phyloP scores from a whole-genome alignment of 2,888 invertebrate genomes.

The Lamellibrachia columna region DNA sequence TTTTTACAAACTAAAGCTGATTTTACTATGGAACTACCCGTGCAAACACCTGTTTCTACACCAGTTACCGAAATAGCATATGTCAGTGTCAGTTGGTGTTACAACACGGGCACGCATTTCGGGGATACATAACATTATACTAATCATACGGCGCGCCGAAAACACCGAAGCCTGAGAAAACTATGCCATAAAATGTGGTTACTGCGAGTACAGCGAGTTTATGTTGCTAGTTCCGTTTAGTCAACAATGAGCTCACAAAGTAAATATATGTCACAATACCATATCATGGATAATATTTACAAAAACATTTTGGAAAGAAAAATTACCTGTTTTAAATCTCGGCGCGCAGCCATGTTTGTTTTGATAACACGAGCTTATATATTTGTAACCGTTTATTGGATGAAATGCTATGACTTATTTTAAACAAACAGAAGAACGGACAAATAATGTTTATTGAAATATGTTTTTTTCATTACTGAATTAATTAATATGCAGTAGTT shows the following conservation, averaged over 20 bases:
- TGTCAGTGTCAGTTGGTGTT: neutral
- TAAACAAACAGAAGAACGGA: neutral
- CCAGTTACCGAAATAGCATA: neutral
- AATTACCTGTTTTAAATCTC: neutral
- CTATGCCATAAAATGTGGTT: neutral
- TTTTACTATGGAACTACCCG: neutral
- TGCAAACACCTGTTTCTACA: neutral
- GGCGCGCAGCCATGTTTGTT: slow-evolving; percentile 6
- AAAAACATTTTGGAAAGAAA: neutral
- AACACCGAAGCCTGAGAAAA: neutral
- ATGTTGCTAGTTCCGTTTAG: neutral
- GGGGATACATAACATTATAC: neutral
- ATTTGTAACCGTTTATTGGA: neutral
- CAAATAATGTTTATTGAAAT: neutral
- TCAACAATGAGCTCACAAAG: neutral
- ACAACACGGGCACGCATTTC: neutral
- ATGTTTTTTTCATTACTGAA: neutral
- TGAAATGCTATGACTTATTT: neutral
- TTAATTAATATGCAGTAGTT: neutral
- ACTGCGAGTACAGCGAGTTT: neutral
- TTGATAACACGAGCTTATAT: neutral
- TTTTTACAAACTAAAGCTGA: neutral
- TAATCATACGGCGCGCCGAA: neutral
- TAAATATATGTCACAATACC: neutral
- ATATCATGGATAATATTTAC: neutral